Base-by-base conservation (phyloP, 2,797 vertebrate genomes). In the Chrysocyon brachyurus region DNA sequence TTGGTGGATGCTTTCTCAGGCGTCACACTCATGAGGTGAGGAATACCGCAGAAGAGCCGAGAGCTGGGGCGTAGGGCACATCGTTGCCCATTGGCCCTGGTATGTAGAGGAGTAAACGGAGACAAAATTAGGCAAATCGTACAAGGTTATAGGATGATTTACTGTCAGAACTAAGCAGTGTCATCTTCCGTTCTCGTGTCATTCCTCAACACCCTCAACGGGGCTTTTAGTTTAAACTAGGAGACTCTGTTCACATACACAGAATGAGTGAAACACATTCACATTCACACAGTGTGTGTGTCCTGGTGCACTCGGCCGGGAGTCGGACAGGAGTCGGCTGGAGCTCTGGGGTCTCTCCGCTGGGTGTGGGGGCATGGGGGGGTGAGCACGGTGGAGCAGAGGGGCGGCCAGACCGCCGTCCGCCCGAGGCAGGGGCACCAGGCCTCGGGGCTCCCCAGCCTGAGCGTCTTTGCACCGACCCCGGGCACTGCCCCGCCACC, bases 351-450 rank as follows among this genome's bases (percentile, higher is more conserved):
- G 17, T 22, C 7, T 77, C 40, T 0, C 46, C 8, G 87, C 31
- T 26, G 57, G 31, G 5, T 59, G 57, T 33, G 61, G 16, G 28
- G 17, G 2, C 7, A 26, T 17, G 19, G 0, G 36, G 36, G 31
- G 7, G 28, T 9, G 7, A 52, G 28, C 19, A 14, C 6, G 14
- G 40, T 1, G 0, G 46, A 6, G 10, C 9, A 6, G 9, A 16
- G 26, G 26, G 40, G 40, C 1, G 40, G 40, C 40, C 7, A 7
- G 40, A 46, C 40, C 7, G 40, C 40, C 7, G 7, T 46, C 40
- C 7, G 7, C 40, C 40, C 0, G 40, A 46, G 40, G 40, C 40
- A 46, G 40, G 40, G 40, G 40, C 40, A 33, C 7, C 10, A 11
- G 52, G 11, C n/a, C 31, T n/a, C 1, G 52, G n/a, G 6, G 19